Conservation (phyloP, 2,888 invertebrate species). For the Troides helena region DNA sequence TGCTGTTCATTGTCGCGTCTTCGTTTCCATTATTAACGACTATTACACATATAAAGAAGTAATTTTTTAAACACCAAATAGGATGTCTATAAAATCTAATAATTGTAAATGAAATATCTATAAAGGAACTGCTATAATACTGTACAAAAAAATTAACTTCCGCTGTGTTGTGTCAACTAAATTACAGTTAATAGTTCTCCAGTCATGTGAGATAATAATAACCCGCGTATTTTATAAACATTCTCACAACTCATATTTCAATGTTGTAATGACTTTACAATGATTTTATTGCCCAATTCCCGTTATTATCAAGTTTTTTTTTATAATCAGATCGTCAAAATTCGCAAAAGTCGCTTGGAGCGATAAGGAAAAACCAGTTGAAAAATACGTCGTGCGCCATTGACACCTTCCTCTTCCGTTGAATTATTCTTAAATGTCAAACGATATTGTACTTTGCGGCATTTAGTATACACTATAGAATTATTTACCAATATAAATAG, state of each 20-base stretch:
- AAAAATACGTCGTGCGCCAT: constrained; percentile 9
- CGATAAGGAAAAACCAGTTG: constrained; percentile 5
- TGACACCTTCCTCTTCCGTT: constrained; percentile 15
- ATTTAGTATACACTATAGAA: no score
- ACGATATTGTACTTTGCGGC: constrained; percentile 7
- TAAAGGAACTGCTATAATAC: constrained; percentile 1
- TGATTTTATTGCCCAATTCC: not conserved
- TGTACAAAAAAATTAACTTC: not conserved
- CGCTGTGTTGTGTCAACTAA: not conserved
- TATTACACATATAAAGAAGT: no score
- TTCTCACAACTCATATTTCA: constrained; percentile 3
- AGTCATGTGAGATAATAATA: not conserved
- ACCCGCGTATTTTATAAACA: constrained; percentile 1
- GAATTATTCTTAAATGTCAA: not conserved
- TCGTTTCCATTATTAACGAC: no score
- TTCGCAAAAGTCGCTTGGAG: not conserved
- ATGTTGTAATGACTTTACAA: not conserved
- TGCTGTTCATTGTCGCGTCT: no score
- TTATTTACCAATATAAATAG: no score
- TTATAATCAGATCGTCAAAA: not conserved
- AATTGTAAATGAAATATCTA: no score
- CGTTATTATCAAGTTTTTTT: not conserved
- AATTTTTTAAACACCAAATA: no score
- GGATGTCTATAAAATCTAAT: no score
- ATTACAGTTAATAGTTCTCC: not conserved